Evolutionary conservation across 2,113 vertebrate genomes (phyloP).

Genomic region (Cyprinodon tularosa): DNA sequence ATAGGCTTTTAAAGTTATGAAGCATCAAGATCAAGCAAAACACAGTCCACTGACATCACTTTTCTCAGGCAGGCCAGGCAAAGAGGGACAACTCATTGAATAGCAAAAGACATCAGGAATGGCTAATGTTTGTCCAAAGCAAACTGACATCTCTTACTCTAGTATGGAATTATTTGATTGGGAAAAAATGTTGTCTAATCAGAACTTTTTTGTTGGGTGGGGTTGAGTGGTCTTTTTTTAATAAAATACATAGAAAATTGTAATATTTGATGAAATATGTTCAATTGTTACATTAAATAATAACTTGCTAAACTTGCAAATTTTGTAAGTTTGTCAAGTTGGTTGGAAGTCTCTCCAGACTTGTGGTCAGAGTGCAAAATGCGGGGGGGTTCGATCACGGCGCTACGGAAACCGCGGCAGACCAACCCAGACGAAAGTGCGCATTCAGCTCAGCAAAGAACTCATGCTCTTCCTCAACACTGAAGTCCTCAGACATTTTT

Average conservation of each 20-base stretch:
- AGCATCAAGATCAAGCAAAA: slow-evolving; percentile 54
- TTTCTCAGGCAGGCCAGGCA: slow-evolving; percentile 16
- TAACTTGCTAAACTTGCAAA: no score
- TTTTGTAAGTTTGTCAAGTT: neutral
- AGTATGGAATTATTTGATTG: no score
- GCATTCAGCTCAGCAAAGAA: no score
- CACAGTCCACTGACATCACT: slow-evolving; percentile 38
- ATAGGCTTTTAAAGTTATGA: slow-evolving; percentile 57
- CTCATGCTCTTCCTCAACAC: no score
- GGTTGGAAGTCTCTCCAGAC: neutral
- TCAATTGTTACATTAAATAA: neutral
- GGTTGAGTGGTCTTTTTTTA: no score
- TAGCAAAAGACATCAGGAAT: slow-evolving; percentile 7
- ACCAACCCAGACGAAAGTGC: no score
- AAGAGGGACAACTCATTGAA: slow-evolving; percentile 16
- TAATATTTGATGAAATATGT: neutral
- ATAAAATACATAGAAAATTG: no score
- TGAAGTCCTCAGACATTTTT: no score
- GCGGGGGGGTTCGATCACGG: no score
- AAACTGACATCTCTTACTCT: neutral
- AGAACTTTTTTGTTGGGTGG: no score
- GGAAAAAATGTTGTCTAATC: no score
- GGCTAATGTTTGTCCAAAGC: slow-evolving; percentile 7
- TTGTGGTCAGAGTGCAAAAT: neutral
- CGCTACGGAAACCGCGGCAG: no score